Base-by-base conservation (phyloP, 2,797 vertebrate species). In the Cynodonichthys magdalenae region DNA sequence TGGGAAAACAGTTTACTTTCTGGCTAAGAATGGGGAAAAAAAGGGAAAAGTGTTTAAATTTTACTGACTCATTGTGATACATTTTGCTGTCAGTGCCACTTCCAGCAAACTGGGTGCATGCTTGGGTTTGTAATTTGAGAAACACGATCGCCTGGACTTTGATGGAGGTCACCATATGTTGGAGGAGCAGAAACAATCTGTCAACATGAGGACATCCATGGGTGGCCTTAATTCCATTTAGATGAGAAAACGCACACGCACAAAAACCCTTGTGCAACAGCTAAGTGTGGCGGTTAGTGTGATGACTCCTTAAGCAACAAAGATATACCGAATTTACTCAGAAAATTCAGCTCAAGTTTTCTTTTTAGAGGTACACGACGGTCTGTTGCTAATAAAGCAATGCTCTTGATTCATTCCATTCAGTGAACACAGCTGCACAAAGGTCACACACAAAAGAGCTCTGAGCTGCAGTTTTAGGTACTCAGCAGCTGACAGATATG, bases 151-250 rank as follows among this genome's bases (percentile, higher is more conserved):
- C 59, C 71, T 49, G 75, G 71, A 59, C 49, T 84, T 70, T 70
- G 52, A 79, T 68, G 66, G 58, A 73, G 82, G 78, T 90, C 84
- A 84, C 88, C 91, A 90, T 92, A 89, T 90, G 90, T 71, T 82
- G 50, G 53, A 69, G 54, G 83, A 89, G 76, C 77, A 79, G 77
- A 76, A 88, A 78, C 79, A 75, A 80, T 84, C 87, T 82, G 87
- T 74, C 84, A 79, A 75, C 75, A 71, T 50, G 58, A 64, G 60
- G 56, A 41, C 42, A 66, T 81, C 71, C 65, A 85, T 79, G 86
- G 81, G 86, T 82, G 84, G 84, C 56, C 84, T 63, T 75, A 60
- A 82, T 81, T 84, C 84, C 52, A 84, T 72, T 76, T 74, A 77
- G 59, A 83, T 86, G 78, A 80, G 59, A 79, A 70, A 78, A 77